A percentile compares a stretch with the other conserved stretches of the same genome.
These are phyloP conservation scores for Carpatolechia fugitivella DNA, from an alignment of 2,888 invertebrate genomes.

Conservation along the genomic window DNA sequence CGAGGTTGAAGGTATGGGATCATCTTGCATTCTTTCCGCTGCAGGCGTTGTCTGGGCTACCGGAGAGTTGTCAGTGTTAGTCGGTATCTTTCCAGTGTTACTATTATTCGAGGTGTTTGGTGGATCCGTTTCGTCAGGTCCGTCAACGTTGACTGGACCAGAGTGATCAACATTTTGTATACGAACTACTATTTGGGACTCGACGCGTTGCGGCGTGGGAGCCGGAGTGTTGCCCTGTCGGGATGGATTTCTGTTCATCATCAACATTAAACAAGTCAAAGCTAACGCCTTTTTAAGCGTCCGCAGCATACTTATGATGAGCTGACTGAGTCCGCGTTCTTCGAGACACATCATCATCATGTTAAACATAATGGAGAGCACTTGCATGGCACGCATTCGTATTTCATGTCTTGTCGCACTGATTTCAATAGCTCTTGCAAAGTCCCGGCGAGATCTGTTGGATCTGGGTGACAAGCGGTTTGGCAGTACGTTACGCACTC, in stretches of 20 bases:
- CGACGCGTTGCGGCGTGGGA: slow-evolving; percentile 45
- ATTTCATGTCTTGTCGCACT: slow-evolving; percentile 69
- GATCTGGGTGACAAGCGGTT: slow-evolving; percentile 47
- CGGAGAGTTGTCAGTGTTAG: slow-evolving; percentile 28
- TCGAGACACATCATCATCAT: slow-evolving; percentile 77
- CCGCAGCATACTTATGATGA: slow-evolving; percentile 67
- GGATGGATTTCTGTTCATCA: slow-evolving; percentile 57
- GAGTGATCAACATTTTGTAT: slow-evolving; percentile 65
- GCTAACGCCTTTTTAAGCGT: slow-evolving; percentile 70
- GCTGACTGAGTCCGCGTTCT: slow-evolving; percentile 65
- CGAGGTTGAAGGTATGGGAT: slow-evolving; percentile 27
- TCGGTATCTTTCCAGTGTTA: slow-evolving; percentile 16
- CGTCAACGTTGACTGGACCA: slow-evolving; percentile 64
- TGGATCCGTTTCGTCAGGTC: slow-evolving; percentile 45
- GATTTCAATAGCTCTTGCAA: slow-evolving; percentile 58
- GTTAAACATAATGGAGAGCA: slow-evolving; percentile 73
- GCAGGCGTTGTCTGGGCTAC: slow-evolving; percentile 29
- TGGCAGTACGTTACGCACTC: slow-evolving; percentile 42
- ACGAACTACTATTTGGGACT: slow-evolving; percentile 58
- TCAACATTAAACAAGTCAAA: slow-evolving; percentile 68
- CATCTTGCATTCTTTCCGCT: slow-evolving; percentile 27
- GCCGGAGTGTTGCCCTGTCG: slow-evolving; percentile 39
- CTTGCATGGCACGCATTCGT: slow-evolving; percentile 73
- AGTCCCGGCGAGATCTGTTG: slow-evolving; percentile 53
- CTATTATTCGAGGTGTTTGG: not conserved